Base-by-base conservation (phyloP, 2,888 invertebrate species). In the Acanthosepion lycidas region DNA sequence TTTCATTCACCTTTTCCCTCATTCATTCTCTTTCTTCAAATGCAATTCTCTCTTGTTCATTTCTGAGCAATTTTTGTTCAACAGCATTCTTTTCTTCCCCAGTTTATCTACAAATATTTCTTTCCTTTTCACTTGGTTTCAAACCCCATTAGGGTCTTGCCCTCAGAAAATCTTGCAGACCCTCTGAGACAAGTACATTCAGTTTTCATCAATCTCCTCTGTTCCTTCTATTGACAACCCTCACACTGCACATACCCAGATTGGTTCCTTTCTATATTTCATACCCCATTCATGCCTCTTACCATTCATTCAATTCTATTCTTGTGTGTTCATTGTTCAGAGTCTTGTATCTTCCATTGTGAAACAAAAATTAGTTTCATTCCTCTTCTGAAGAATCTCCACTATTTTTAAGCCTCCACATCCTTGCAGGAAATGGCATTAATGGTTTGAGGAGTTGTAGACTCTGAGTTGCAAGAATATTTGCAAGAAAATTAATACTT, bases 291-390 rank as follows among this genome's bases (percentile, higher is more conserved):
- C n/a, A 78, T 64, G 8, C 5, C 26, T 64, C 78, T 28, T 78
- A n/a, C n/a, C 18, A 78, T 78, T 78, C 78, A 33, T 78, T 33
- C 78, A 15, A n/a, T 78, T 33, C 78, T 78, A 78, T 78, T 78
- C 23, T n/a, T 33, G 33, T 33, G 33, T 18, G 12, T 78, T 78
- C 78, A 78, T 78, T 78, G 78, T 78, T 78, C 78, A 33, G n/a
- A 78, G n/a, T 15, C 78, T 78, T 78, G n/a, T 78, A n/a, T 78
- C 78, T 78, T 78, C 78, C n/a, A 78, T 78, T 78, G 78, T 78
- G 78, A 78, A 78, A n/a, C n/a, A 78, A 33, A 78, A 78, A 78
- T 78, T 78, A 33, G 78, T n/a, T 78, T 12, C 78, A 78, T 78
- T 78, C n/a, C 78, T 78, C n/a, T 78, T 33, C 78, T n/a, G 78